Evolutionary conservation across 2,113 vertebrate species (phyloP).

Genomic region (Hiodon alosoides): DNA sequence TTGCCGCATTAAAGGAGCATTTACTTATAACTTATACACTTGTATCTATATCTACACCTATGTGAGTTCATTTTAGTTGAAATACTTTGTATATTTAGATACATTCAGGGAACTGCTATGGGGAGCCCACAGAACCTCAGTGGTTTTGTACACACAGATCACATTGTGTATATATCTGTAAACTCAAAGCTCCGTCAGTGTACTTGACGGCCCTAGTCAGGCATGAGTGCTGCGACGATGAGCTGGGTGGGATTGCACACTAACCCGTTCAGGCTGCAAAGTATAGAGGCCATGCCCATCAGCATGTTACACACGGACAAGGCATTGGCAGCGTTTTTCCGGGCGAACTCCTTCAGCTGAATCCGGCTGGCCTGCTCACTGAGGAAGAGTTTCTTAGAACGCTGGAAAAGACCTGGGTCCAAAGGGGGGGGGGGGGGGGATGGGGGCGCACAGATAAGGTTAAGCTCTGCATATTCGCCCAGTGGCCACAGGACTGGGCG

Average conservation of each 20-base stretch:
- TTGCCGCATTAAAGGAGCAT: no score
- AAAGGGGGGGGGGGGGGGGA: constrained; percentile 21
- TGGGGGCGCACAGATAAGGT: no score
- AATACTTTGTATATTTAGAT: no score
- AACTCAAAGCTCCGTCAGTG: neutral
- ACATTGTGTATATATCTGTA: no score
- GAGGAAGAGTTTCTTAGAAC: constrained; percentile 64
- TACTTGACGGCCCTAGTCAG: neutral
- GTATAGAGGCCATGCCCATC: constrained; percentile 80
- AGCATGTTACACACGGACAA: constrained; percentile 81
- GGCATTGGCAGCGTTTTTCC: constrained; percentile 76
- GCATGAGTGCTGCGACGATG: neutral
- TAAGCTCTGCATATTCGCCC: no score
- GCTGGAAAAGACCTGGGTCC: constrained; percentile 69
- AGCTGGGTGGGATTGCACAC: constrained; percentile 27
- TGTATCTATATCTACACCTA: no score
- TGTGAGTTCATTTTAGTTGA: no score
- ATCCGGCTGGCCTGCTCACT: constrained; percentile 41
- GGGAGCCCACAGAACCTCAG: no score
- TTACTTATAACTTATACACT: no score
- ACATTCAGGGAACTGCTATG: no score
- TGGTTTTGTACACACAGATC: no score
- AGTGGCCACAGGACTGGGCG: no score
- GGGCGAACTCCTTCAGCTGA: constrained; percentile 69
- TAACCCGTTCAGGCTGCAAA: constrained; percentile 79